Base-by-base conservation (phyloP, 2,888 invertebrate genomes). In the Lampropteryx suffumata region DNA sequence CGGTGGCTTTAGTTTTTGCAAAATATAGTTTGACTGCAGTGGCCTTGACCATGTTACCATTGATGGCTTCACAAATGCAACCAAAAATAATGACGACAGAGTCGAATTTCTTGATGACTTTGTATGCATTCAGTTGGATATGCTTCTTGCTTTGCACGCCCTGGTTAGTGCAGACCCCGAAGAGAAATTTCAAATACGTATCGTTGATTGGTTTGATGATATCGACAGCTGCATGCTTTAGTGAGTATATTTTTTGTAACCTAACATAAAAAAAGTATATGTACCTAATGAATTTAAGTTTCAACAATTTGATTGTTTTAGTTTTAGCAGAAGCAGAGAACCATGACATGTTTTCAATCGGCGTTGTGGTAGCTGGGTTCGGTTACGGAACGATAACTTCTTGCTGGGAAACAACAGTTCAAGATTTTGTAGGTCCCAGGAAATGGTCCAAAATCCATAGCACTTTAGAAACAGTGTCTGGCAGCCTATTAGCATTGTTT, bases 361-460 rank as follows among this genome's bases (percentile, higher is more conserved):
- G 90, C 12, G 89, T 90, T 52, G 82, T 91, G 1, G 73, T 90
- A 35, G 88, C 88, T 26, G 91, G 91, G 0, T 73, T 91, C 21
- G 91, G 91, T 1, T 91, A 87, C 54, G 91, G 91, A 1, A 87
- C 90, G 6, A 67, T 89, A 2, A 78, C 78, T 0, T 90, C 84
- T 5, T 83, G 90, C 30, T 91, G 91, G 80, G 89, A 87, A 57
- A 76, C 83, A 0, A 73, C 90, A 0, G 80, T 82, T 1, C 85
- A 87, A 68, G 85, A 86, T 36, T 91, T 88, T 52, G 79, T 91
- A 1, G 91, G 91, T 0, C 78, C 80, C 9, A 75, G 89, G 30
- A 89, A 86, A 59, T 91, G 91, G 91, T 80, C 86, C 0, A 84
- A 86, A 62, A 59, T 91, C 4, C 84, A 90, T 48, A 91, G 91